These are phyloP conservation scores for Arbacia lixula DNA, from an alignment of 53 echinoderm and acorn worm genomes.

Conservation along the genomic window DNA sequence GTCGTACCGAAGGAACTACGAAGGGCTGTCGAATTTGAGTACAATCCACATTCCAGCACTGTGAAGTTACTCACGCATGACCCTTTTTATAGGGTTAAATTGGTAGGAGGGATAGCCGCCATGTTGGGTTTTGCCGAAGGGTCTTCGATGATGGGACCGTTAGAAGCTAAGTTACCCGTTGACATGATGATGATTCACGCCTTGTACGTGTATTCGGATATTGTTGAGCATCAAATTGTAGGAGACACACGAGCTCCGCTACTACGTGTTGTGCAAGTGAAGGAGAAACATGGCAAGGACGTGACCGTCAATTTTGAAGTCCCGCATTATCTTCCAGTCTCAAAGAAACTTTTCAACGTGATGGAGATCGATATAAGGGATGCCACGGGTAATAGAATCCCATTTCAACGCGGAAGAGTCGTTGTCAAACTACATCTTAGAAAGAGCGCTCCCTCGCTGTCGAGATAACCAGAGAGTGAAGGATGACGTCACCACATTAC, in stretches of 20 bases:
- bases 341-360: slow-evolving; percentile 46
- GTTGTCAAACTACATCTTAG: slow-evolving; percentile 67
- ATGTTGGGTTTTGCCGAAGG: slow-evolving; percentile 30
- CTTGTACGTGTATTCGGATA: slow-evolving; percentile 58
- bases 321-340: slow-evolving; percentile 59
- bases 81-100: slow-evolving; percentile 7
- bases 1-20: background rate
- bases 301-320: slow-evolving; percentile 49
- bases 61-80: background rate
- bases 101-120: slow-evolving; percentile 10
- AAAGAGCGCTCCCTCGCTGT: slow-evolving; percentile 4
- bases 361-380: slow-evolving; percentile 68
- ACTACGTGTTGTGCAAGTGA: slow-evolving; percentile 64
- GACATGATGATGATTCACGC: slow-evolving; percentile 44
- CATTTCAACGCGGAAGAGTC: slow-evolving; percentile 73
- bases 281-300: slow-evolving; percentile 40
- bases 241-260: slow-evolving; percentile 64
- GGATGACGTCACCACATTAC: slow-evolving; percentile 5
- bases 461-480: background rate
- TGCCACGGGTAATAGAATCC: slow-evolving; percentile 57
- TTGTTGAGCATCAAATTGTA: slow-evolving; percentile 55
- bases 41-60: background rate
- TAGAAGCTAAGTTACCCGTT: slow-evolving; percentile 1
- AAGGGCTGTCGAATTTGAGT: background rate
- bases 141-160: background rate